Evolutionary conservation across 1,140 invertebrate species (phyloP).

Genomic region (Caenorhabditis inopinata): DNA sequence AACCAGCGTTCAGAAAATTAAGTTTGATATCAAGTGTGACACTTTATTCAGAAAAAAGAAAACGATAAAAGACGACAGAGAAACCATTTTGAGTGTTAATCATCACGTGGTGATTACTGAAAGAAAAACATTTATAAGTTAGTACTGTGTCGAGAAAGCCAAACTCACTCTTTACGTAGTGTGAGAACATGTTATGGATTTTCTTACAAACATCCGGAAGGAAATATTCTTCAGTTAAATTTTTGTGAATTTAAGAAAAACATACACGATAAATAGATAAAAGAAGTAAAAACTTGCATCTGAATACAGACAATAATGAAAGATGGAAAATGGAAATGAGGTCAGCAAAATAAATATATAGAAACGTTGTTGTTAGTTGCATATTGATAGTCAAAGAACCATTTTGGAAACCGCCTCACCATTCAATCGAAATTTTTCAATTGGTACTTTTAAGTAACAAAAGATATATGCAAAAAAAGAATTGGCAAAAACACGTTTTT

Average conservation of each 20-base stretch:
- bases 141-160: neutral
- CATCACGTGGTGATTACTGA: slow-evolving; percentile 33
- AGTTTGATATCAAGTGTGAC: slow-evolving; percentile 13
- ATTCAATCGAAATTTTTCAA: neutral
- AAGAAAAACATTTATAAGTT: slow-evolving; percentile 15
- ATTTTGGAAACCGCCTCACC: neutral
- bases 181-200: slow-evolving; percentile 20
- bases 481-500: slow-evolving; percentile 10
- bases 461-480: neutral
- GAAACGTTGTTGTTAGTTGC: neutral
- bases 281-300: neutral
- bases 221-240: neutral
- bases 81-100: neutral
- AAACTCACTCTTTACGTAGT: slow-evolving; percentile 3
- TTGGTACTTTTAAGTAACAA: neutral
- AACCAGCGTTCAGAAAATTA: neutral
- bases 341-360: slow-evolving; percentile 3
- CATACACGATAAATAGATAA: neutral
- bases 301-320: neutral
- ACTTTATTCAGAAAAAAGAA: neutral
- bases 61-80: neutral
- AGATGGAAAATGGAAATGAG: slow-evolving; percentile 11
- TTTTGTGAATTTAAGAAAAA: no score
- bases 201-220: slow-evolving; percentile 2
- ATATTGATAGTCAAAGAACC: slow-evolving; percentile 22